Evolutionary conservation across 2,888 invertebrate species (phyloP), one percentile per base, ranked within the genome.

Genomic region (Chromoteleia sp.): DNA sequence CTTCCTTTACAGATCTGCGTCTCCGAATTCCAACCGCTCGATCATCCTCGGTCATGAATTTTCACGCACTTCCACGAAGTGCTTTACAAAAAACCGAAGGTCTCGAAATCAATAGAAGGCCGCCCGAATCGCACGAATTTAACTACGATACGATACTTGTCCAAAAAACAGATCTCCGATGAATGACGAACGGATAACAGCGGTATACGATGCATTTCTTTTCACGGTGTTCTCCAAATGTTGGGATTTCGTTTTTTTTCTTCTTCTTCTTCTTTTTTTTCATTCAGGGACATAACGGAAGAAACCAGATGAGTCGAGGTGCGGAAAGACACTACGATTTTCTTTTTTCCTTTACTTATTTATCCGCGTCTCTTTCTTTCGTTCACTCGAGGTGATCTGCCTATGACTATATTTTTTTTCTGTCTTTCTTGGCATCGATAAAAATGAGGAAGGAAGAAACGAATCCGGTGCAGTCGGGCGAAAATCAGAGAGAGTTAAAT

Each of bases 401-500:
- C 25, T 25, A 25, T 6, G 25, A 25, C 3, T 25, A 25, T 25
- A 25, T 6, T 25, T 6, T 25, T 6, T 25, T 25, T 25, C 25
- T 25, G 3, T 25, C 25, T 25, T 25, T 25, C 25, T 25, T 6
- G 25, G 25, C 25, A 6, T 25, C 25, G 6, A 25, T 25, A 48
- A 21, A 15, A 54, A 54, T 8, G 30, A 54, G 15, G 15, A 33
- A 14, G 6, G 25, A n/a, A n/a, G 25, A 25, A 25, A 25, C 25
- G 25, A 6, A 2, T 2, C 8, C 41, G 43, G 43, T 59, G 50
- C 63, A 65, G 19, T 48, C 48, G 36, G 17, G 63, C 63, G 50
- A 65, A 65, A 65, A 65, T 65, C 48, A 36, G 21, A 36, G 48
- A 50, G 45, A 41, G 50, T 54, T 25, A 68, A 56, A 68, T 68